Evolutionary conservation across 2,888 invertebrate species (phyloP).

Genomic region (Drosophila maculinotata): DNA sequence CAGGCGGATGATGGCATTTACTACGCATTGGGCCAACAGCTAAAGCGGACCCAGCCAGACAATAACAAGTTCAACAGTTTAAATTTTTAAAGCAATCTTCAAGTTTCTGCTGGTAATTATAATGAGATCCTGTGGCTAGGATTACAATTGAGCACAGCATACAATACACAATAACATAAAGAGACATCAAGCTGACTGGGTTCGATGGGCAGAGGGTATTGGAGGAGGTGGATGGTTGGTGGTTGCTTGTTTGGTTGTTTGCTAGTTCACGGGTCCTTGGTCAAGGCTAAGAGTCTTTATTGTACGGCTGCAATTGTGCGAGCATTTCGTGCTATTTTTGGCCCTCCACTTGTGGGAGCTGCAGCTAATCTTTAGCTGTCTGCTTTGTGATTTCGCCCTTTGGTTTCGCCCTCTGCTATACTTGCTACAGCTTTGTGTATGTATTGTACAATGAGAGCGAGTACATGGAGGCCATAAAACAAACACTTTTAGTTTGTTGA

Average conservation of each 20-base stretch:
- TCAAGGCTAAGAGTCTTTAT: constrained; percentile 70
- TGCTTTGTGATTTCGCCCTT: constrained; percentile 59
- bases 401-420: constrained; percentile 37
- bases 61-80: constrained; percentile 10
- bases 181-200: constrained; percentile 30
- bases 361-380: constrained; percentile 76
- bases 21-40: constrained; percentile 8
- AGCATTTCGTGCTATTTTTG: constrained; percentile 69
- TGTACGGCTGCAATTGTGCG: constrained; percentile 69
- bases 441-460: constrained; percentile 9
- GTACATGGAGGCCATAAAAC: constrained; percentile 69
- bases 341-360: constrained; percentile 52
- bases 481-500: constrained; percentile 79
- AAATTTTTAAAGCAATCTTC: constrained; percentile 33
- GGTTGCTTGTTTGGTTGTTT: constrained; percentile 4
- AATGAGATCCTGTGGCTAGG: constrained; percentile 2
- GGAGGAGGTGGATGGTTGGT: not conserved
- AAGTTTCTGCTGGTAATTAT: constrained; percentile 37
- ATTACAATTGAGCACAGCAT: not conserved
- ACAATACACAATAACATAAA: constrained; percentile 26
- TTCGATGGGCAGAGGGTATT: constrained; percentile 8
- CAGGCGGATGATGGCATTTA: constrained; percentile 7
- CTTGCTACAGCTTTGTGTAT: not conserved
- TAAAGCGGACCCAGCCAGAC: not conserved
- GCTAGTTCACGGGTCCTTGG: constrained; percentile 69